Base-by-base conservation (phyloP, 2,888 invertebrate species). In the Piscicola geometra region DNA sequence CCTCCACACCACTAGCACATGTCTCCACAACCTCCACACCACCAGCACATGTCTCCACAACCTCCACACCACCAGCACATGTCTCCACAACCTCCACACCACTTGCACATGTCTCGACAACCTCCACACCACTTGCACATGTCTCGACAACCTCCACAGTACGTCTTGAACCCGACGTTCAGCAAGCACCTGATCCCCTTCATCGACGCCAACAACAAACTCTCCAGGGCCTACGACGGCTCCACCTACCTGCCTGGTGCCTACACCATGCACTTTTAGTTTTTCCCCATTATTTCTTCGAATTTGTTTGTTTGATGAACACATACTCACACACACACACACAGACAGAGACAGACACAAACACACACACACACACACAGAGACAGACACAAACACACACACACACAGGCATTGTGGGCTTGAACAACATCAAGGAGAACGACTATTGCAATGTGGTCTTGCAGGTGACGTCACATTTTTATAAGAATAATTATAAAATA, bases 361-460 rank as follows among this genome's bases (percentile, higher is more conserved):
- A n/a, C n/a, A n/a, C n/a, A n/a, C n/a, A n/a, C n/a, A n/a, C n/a
- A n/a, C n/a, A n/a, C n/a, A n/a, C n/a, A n/a, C n/a, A n/a, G n/a
- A n/a, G n/a, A n/a, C n/a, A n/a, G n/a, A n/a, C n/a, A n/a, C n/a
- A n/a, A 47, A 47, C 21, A 47, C 50, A 25, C n/a, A 18, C 60
- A 18, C 60, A 18, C n/a, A 5, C 80, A 85, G 86, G 88, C 71
- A 95, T 99, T 82, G 96, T 99, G 30, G 96, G 96, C 0, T 88
- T 99, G 71, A 99, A 99, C 84, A 99, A 99, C 85, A 99, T 99
- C 81, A 99, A 99, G 87, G 97, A 96, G 1, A 99, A 99, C 87
- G 99, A 99, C 86, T 99, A 99, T 84, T 98, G 98, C 85, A 99
- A 99, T 87, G 99, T 98, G 70, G 93, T 99, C 76, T 88, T 99